These are phyloP conservation scores for Podarcis cretensis DNA, from an alignment of 2,113 vertebrate species.

Conservation along the genomic window DNA sequence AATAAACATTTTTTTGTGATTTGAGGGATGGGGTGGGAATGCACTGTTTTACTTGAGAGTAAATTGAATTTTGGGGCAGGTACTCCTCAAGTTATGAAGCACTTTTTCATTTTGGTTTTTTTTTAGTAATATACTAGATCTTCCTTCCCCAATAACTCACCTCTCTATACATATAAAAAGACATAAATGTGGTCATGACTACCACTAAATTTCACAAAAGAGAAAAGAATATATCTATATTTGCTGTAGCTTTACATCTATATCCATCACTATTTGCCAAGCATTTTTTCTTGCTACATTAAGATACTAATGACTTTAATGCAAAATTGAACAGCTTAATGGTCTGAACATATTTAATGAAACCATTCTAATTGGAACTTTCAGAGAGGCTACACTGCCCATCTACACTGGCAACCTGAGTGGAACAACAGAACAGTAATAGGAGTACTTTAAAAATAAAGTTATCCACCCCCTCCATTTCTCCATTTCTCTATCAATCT, in stretches of 20 bases:
- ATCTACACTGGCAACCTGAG: background rate
- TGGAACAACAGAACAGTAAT: background rate
- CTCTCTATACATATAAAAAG: background rate
- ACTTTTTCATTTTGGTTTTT: background rate
- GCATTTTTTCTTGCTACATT: constrained; percentile 52
- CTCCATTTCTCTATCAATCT: background rate
- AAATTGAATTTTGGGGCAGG: background rate
- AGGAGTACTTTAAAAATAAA: background rate
- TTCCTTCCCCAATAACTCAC: constrained; percentile 28
- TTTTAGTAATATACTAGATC: constrained; percentile 33
- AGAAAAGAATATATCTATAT: background rate
- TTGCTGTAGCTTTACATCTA: constrained; percentile 29
- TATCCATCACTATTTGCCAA: constrained; percentile 29
- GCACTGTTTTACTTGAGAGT: background rate
- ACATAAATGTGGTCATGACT: accelerated
- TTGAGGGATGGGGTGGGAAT: background rate
- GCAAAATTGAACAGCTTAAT: constrained; percentile 63
- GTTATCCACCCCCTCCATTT: background rate
- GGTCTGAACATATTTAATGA: constrained; percentile 47
- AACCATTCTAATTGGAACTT: constrained; percentile 54
- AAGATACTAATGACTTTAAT: constrained; percentile 59
- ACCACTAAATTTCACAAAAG: background rate
- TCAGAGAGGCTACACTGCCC: background rate
- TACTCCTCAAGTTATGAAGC: background rate
- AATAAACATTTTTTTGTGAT: background rate